Evolutionary conservation across 1,140 invertebrate species (phyloP).

Genomic region (Helicoverpa armigera): DNA sequence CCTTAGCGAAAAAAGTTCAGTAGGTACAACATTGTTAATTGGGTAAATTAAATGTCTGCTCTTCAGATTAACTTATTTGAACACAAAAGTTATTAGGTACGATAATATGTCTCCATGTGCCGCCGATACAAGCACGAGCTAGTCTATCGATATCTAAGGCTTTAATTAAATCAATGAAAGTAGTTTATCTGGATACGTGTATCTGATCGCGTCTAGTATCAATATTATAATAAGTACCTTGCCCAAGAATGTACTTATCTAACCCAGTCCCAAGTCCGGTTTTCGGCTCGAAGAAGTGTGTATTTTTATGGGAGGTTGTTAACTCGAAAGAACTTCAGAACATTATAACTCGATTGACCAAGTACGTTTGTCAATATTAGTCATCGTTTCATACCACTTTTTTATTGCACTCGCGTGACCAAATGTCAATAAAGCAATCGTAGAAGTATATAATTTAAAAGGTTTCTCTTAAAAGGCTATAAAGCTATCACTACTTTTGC

Average conservation of each 20-base stretch:
- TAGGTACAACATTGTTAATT: background rate
- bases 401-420: slow-evolving; percentile 17
- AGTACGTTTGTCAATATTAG: slow-evolving; percentile 22
- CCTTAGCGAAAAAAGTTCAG: background rate
- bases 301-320: slow-evolving; percentile 10
- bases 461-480: background rate
- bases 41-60: no score
- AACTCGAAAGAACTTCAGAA: background rate
- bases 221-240: slow-evolving; percentile 37
- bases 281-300: slow-evolving; percentile 17
- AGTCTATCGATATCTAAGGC: slow-evolving; percentile 28
- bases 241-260: slow-evolving; percentile 22
- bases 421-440: background rate
- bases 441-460: background rate
- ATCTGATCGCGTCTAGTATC: slow-evolving; percentile 35
- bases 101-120: no score
- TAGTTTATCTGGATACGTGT: slow-evolving; percentile 42
- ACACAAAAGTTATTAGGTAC: background rate
- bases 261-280: slow-evolving; percentile 30
- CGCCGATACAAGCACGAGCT: slow-evolving; percentile 5
- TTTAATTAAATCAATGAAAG: slow-evolving; percentile 45
- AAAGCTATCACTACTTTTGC: background rate
- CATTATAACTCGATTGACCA: slow-evolving; percentile 13
- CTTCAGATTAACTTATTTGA: background rate
- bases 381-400: slow-evolving; percentile 17